Evolutionary conservation across 2,888 invertebrate species (phyloP), one percentile per base, ranked within the genome.

Genomic region (Mystacides longicornis): DNA sequence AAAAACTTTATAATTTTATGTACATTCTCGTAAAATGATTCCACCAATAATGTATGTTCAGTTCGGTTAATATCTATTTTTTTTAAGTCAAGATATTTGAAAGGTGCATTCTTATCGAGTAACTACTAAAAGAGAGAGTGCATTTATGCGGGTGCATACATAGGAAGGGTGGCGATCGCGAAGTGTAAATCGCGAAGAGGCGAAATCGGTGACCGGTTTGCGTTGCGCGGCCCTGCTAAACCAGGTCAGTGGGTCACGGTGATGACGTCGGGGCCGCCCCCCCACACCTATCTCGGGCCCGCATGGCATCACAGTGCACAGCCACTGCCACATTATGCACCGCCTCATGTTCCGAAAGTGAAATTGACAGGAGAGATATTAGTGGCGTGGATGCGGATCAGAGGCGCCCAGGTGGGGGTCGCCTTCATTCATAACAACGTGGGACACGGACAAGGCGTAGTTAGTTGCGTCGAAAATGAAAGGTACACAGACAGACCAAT

Each of bases 241-340:
- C 78, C 81, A 72, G 81, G 82, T 81, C 81, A 82, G 81, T 82
- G 77, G 82, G 82, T 82, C 82, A 82, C 77, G 76, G 75, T 79
- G 80, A 81, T 81, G 81, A 77, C 77, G 77, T 75, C 74, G 76
- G 75, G 72, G 74, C 74, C 74, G 69, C 52, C 73, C 74, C 68
- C 69, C 71, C 70, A 68, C 67, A 66, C 67, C 67, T 58, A 23
- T 50, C 42, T 55, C 55, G 19, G n/a, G n/a, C n/a, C n/a, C n/a
- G n/a, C n/a, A n/a, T n/a, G n/a, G n/a, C n/a, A n/a, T n/a, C n/a
- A n/a, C n/a, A n/a, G n/a, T n/a, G n/a, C 74, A 77, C 76, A 76
- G 43, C 37, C 37, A 16, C 37, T 23, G 9, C 75, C 75, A 74
- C 77, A 73, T 74, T 37, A 72, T 69, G 71, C 72, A 42, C 33